Percentiles rank a stretch among this genome's conserved stretches.
phyloP scores from a whole-genome alignment of 2,888 invertebrate species.

The Macrosoma leucophasiata region DNA sequence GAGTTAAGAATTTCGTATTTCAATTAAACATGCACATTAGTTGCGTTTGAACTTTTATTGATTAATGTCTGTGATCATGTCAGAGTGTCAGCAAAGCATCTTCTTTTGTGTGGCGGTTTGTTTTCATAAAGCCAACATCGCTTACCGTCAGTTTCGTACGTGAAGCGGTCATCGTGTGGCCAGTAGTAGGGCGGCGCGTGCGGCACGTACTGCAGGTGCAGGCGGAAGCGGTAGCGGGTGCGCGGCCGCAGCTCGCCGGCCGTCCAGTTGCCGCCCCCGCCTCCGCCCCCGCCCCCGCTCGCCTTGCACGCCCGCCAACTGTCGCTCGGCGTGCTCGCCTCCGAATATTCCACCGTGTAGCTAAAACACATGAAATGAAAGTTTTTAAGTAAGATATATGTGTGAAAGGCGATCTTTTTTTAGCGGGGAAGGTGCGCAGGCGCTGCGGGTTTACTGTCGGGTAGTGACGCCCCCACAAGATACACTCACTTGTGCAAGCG shows the following conservation, averaged over 20 bases:
- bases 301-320: slow-evolving; percentile 40
- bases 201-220: slow-evolving; percentile 79
- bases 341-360: slow-evolving; percentile 58
- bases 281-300: slow-evolving; percentile 30
- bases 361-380: too few relatives aligned
- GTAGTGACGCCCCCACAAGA: not conserved
- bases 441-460: too few relatives aligned
- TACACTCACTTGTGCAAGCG: slow-evolving; percentile 43
- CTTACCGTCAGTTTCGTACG: slow-evolving; percentile 84
- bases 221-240: slow-evolving; percentile 84
- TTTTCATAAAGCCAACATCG: not conserved
- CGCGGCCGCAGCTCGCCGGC: slow-evolving; percentile 79
- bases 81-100: too few relatives aligned
- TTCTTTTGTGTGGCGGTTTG: too few relatives aligned
- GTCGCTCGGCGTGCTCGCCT: slow-evolving; percentile 60
- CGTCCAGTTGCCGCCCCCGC: slow-evolving; percentile 41
- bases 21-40: not conserved
- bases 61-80: not conserved
- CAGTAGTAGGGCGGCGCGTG: slow-evolving; percentile 78
- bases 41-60: not conserved
- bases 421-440: too few relatives aligned
- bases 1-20: not conserved
- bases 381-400: slow-evolving; percentile 2
- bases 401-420: too few relatives aligned
- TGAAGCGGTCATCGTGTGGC: slow-evolving; percentile 82